Evolutionary conservation across 2,113 vertebrate species (phyloP).

Genomic region (Lagenorhynchus albirostris): DNA sequence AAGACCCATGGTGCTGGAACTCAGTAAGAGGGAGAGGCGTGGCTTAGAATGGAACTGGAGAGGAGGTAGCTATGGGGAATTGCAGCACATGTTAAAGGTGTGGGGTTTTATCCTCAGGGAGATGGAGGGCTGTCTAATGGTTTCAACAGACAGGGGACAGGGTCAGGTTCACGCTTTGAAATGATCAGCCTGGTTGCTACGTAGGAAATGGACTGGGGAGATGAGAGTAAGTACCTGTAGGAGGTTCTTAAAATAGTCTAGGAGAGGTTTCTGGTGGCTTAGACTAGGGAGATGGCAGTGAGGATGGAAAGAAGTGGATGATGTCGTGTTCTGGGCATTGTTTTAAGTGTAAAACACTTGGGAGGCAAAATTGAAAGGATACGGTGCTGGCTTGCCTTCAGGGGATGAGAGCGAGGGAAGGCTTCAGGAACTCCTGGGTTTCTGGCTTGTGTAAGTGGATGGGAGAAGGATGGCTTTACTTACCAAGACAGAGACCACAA

Average conservation of each 20-base stretch:
- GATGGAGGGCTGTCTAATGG: not conserved
- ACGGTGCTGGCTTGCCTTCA: not conserved
- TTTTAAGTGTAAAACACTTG: too few relatives aligned
- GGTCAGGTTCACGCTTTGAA: not conserved
- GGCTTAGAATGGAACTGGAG: not conserved
- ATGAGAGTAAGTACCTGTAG: accelerated
- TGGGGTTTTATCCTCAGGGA: not conserved
- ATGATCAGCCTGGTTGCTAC: not conserved
- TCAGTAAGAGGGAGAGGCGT: not conserved
- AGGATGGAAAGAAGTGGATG: not conserved
- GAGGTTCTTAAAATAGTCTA: not conserved
- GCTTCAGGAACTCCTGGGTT: not conserved
- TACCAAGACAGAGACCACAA: not conserved
- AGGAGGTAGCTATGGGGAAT: too few relatives aligned
- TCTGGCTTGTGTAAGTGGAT: not conserved
- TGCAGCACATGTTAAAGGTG: not conserved
- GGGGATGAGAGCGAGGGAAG: not conserved
- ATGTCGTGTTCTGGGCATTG: not conserved
- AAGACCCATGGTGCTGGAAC: not conserved
- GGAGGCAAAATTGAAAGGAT: not conserved
- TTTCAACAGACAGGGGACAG: not conserved
- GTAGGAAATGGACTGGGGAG: not conserved
- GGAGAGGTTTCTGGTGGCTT: not conserved
- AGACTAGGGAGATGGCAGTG: not conserved
- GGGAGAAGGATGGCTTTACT: not conserved